Evolutionary conservation across 1,140 invertebrate species (phyloP).

Genomic region (Chionoecetes opilio): DNA sequence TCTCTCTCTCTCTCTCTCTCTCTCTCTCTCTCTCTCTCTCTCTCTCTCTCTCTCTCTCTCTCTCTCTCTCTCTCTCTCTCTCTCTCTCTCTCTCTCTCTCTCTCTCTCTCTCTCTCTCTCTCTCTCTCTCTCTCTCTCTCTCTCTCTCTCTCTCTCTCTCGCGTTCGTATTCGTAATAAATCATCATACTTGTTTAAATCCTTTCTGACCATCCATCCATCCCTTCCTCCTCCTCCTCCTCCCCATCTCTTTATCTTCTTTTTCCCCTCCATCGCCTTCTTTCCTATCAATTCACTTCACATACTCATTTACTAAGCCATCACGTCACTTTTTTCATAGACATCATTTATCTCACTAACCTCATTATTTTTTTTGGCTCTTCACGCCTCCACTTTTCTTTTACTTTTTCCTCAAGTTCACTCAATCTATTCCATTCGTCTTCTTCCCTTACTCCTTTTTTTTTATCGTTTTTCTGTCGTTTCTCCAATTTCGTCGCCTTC

Average conservation of each 20-base stretch:
- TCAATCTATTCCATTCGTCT: background rate
- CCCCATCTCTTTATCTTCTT: background rate
- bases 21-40: background rate
- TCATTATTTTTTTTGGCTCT: too few species aligned
- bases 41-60: background rate
- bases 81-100: background rate
- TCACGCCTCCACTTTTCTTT: too few species aligned
- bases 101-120: background rate
- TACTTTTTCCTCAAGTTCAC: too few species aligned
- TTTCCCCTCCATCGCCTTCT: background rate
- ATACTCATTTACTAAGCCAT: too few species aligned
- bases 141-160: background rate
- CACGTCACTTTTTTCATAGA: too few species aligned
- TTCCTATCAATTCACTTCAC: too few species aligned
- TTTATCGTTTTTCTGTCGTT: background rate
- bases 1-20: background rate
- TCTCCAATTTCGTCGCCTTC: background rate
- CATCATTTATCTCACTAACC: too few species aligned
- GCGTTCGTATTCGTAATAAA: background rate
- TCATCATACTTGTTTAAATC: background rate
- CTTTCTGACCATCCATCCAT: background rate
- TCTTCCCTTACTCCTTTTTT: background rate
- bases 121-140: background rate
- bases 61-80: background rate
- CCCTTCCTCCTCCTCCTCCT: background rate